These are phyloP conservation scores for Lepidurus packardi DNA, from an alignment of 1,140 invertebrate species.

Conservation along the genomic window DNA sequence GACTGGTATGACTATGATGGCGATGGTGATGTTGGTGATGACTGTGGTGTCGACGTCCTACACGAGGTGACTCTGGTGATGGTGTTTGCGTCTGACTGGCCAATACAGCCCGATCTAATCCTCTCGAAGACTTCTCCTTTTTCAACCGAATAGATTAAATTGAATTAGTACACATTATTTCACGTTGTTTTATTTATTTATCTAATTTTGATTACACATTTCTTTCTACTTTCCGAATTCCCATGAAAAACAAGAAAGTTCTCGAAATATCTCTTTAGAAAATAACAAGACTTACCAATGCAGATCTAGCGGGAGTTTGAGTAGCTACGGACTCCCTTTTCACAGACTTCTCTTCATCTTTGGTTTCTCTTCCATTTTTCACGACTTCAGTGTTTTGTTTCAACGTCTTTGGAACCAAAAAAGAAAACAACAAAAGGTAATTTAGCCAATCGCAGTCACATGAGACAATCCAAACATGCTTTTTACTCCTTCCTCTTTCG, in stretches of 20 bases:
- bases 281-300: conserved; percentile 13
- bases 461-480: background rate
- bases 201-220: too few relatives aligned
- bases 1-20: conserved; percentile 36
- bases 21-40: conserved; percentile 49
- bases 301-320: conserved; percentile 52
- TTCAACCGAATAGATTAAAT: background rate
- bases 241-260: too few relatives aligned
- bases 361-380: conserved; percentile 47
- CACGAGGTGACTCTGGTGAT: conserved; percentile 37
- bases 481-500: background rate
- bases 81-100: conserved; percentile 37
- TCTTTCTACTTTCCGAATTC: too few relatives aligned
- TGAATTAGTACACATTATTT: background rate
- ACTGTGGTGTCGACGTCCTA: conserved; percentile 45
- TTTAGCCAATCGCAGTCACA: background rate
- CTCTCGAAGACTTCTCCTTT: conserved; percentile 2
- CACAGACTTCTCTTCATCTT: conserved; percentile 37
- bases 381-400: conserved; percentile 92
- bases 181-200: too few relatives aligned
- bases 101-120: conserved; percentile 27
- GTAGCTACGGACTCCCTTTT: conserved; percentile 61
- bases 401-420: conserved; percentile 62
- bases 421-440: conserved; percentile 14
- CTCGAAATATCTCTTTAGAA: too few relatives aligned